Conservation (phyloP, 2,888 invertebrate species). For the Helleia helle region DNA sequence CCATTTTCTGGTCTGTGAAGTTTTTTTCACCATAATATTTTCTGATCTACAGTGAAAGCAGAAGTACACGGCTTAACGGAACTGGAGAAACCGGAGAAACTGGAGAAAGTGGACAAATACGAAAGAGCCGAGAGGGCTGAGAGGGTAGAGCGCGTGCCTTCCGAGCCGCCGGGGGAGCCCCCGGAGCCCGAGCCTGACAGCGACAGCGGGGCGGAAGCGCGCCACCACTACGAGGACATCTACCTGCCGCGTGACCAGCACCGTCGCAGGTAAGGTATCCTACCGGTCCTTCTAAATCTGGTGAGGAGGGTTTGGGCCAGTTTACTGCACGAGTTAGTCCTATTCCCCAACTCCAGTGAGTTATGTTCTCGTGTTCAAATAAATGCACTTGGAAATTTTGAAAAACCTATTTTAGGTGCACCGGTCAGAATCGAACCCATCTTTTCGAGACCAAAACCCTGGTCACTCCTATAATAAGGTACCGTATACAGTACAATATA, state of each 20-base stretch:
- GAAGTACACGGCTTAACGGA: slow-evolving; percentile 84
- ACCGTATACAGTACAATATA: no score
- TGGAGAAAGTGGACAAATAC: not conserved
- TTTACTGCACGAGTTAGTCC: no score
- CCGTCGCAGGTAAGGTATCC: slow-evolving; percentile 37
- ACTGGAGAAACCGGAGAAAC: not conserved
- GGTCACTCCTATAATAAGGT: no score
- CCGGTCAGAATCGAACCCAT: no score
- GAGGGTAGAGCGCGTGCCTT: not conserved
- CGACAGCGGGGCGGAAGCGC: slow-evolving; percentile 56
- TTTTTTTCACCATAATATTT: no score
- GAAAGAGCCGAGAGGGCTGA: not conserved
- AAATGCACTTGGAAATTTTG: no score
- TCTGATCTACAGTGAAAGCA: slow-evolving; percentile 79
- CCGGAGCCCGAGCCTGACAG: slow-evolving; percentile 57
- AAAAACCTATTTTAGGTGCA: no score
- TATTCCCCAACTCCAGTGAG: no score
- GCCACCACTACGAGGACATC: slow-evolving; percentile 88
- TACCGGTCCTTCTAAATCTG: not conserved
- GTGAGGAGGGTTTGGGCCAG: no score
- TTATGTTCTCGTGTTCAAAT: no score
- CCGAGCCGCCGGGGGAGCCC: slow-evolving; percentile 35
- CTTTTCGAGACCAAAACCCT: no score
- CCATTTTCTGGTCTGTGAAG: no score
- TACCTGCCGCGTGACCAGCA: slow-evolving; percentile 78